Evolutionary conservation across 2,888 invertebrate genomes (phyloP), one percentile per base, ranked within the genome.

Genomic region (Margaritifera margaritifera): DNA sequence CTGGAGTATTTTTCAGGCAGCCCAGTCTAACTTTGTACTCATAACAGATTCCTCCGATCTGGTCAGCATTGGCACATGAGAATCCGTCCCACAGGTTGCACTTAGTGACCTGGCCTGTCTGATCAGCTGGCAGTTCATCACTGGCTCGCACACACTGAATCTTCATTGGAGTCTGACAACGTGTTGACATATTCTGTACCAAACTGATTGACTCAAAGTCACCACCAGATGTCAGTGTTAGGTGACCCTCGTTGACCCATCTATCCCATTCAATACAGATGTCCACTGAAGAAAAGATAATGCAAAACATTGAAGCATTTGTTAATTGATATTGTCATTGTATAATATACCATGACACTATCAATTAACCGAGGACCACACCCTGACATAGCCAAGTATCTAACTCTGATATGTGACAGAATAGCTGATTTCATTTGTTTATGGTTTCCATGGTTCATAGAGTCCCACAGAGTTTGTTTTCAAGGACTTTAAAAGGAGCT

Each of bases 1-100:
- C 80, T 22, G 80, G 77, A 4, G 78, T 80, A 55, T 79, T 66
- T 54, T 83, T 82, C 56, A 83, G 64, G 67, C 86, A 86, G 6
- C 85, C 84, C 20, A 86, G 68, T 58, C 83, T 71, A 59, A 79
- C 84, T 71, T 83, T 82, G 72, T 84, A 86, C 68, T 86, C 83
- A 66, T 68, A 79, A 66, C 86, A 86, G 3, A 77, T 68, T 19
- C 80, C 76, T 8, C 70, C 69, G 4, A 42, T 42, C 67, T 79
- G 79, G 62, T 86, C 81, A 6, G 73, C 77, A 62, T 86, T 90
- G 69, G 89, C 90, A 86, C 96, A 96, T 6, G 93, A 89, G 0
- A 96, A 91, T 0, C 96, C 96, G 19, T 92, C 91, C 83, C 94
- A 93, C 71, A 96, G 87, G 68, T 86, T 84, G 72, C 89, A 89